phyloP scores from a whole-genome alignment of 2,113 vertebrate species.

The Esox niger region DNA sequence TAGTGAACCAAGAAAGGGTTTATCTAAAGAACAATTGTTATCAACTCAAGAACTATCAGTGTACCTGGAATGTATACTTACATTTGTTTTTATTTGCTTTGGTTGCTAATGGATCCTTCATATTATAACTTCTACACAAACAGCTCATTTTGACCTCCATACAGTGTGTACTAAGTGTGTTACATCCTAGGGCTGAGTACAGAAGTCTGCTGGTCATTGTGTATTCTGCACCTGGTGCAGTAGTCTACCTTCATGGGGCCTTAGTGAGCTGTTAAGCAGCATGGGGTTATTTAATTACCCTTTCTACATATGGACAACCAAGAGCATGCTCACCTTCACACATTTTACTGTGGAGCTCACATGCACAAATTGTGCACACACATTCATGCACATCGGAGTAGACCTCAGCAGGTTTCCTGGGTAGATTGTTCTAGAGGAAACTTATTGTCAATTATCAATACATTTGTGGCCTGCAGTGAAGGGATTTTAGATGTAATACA shows the following conservation, averaged over 20 bases:
- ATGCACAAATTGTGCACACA: too few relatives aligned
- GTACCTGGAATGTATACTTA: too few relatives aligned
- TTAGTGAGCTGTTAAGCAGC: conserved; percentile 55
- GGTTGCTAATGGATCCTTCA: too few relatives aligned
- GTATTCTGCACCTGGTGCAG: background rate
- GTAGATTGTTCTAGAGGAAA: background rate
- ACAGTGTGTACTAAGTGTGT: too few relatives aligned
- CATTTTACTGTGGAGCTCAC: background rate
- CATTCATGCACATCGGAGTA: background rate
- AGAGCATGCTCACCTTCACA: conserved; percentile 62
- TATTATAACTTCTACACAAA: too few relatives aligned
- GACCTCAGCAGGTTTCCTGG: conserved; percentile 21
- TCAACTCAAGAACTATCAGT: too few relatives aligned
- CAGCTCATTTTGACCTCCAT: too few relatives aligned
- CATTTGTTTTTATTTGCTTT: too few relatives aligned
- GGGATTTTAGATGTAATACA: background rate
- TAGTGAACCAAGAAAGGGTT: too few relatives aligned
- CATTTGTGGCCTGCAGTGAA: background rate
- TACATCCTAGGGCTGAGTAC: background rate
- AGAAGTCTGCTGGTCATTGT: conserved; percentile 14
- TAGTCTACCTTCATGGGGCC: conserved; percentile 38
- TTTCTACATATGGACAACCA: conserved; percentile 51
- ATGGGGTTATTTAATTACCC: conserved; percentile 55
- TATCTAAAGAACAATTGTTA: too few relatives aligned
- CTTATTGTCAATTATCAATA: background rate